phyloP scores from a whole-genome alignment of 1,140 invertebrate species.

The Aphidius gifuensis region DNA sequence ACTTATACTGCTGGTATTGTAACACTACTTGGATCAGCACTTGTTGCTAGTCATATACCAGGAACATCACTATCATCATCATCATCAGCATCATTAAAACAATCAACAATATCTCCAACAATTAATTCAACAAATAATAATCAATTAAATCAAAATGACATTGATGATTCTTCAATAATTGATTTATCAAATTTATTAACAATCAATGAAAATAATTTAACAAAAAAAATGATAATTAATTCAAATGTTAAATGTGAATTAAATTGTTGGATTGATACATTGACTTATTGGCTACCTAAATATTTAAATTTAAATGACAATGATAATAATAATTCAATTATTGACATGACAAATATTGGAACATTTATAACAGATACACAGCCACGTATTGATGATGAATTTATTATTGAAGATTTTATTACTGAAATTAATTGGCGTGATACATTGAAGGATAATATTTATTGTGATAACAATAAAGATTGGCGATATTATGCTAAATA shows the following conservation, averaged over 20 bases:
- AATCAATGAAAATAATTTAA: too few species aligned
- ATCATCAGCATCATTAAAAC: not conserved
- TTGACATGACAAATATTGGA: not conserved
- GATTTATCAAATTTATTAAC: too few species aligned
- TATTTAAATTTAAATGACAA: conserved; percentile 31
- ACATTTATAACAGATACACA: conserved; percentile 24
- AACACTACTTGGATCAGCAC: conserved; percentile 68
- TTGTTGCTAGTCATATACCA: conserved; percentile 62
- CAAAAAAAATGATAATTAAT: not conserved
- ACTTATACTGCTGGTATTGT: conserved; percentile 71
- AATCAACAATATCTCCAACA: not conserved
- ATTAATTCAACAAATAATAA: not conserved
- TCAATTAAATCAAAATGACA: not conserved
- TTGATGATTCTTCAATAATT: not conserved
- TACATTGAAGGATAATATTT: conserved; percentile 32
- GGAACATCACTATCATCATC: conserved; percentile 41
- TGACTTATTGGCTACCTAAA: conserved; percentile 52
- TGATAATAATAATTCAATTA: not conserved
- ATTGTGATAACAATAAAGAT: conserved; percentile 29
- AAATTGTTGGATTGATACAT: conserved; percentile 55
- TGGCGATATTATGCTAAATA: conserved; percentile 42
- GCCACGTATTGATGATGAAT: conserved; percentile 11
- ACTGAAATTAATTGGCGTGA: conserved; percentile 40
- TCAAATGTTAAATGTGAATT: conserved; percentile 21
- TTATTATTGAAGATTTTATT: conserved; percentile 27